phyloP scores from a whole-genome alignment of 2,888 invertebrate genomes.

The Callimorpha dominula region DNA sequence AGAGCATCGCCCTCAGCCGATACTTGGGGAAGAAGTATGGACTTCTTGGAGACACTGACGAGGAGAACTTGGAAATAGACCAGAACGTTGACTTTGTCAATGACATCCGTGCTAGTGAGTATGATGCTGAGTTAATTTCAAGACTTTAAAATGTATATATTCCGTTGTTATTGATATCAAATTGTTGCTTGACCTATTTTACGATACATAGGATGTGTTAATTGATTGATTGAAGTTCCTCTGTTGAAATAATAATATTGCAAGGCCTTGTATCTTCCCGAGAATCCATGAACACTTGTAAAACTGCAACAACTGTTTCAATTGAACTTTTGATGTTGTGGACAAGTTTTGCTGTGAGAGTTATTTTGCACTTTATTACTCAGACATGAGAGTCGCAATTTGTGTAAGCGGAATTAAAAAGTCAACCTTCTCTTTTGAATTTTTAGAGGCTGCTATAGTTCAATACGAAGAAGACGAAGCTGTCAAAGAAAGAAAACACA shows the following conservation, averaged over 20 bases:
- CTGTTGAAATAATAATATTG: too few relatives aligned
- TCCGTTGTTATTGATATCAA: too few relatives aligned
- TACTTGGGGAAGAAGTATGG: constrained; percentile 88
- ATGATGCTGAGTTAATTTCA: background rate
- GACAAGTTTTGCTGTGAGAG: too few relatives aligned
- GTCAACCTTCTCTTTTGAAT: background rate
- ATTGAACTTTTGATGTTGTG: too few relatives aligned
- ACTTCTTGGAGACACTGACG: constrained; percentile 83
- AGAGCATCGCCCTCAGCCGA: constrained; percentile 87
- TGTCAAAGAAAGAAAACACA: constrained; percentile 48
- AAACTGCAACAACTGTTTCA: too few relatives aligned
- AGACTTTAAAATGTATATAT: too few relatives aligned
- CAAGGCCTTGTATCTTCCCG: too few relatives aligned
- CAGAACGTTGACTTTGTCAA: constrained; percentile 86
- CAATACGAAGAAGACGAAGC: constrained; percentile 50
- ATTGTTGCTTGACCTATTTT: too few relatives aligned
- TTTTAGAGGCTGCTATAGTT: constrained; percentile 48
- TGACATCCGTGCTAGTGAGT: constrained; percentile 87
- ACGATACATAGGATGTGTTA: too few relatives aligned
- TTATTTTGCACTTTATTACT: background rate
- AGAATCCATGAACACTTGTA: too few relatives aligned
- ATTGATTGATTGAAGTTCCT: too few relatives aligned
- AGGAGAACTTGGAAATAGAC: constrained; percentile 88
- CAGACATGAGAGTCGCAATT: background rate
- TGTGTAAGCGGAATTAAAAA: background rate